Evolutionary conservation across 2,888 invertebrate species (phyloP), one percentile per base, ranked within the genome.

Genomic region (Branchellion lobata): DNA sequence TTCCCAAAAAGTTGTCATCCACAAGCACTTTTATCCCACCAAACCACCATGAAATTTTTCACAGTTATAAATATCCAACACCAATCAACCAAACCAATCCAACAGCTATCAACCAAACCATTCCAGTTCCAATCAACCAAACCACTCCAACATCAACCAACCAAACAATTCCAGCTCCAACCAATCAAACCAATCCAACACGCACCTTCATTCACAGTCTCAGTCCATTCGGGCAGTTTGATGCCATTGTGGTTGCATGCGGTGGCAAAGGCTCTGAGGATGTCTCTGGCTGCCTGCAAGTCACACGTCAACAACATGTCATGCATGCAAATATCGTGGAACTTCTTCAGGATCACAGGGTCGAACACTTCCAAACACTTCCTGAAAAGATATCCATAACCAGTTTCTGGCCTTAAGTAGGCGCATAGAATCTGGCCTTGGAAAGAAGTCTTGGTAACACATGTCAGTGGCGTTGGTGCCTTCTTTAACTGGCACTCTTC

Each of bases 241-340:
- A 73, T 5, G 11, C 73, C 73, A n/a, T 40, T 73, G 24, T 5
- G 5, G 73, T 73, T 73, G 27, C 73, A 73, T 3, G 40, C 47
- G 24, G 36, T 40, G 2, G 73, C 73, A 47, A 73, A 73, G 47
- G 14, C 47, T 36, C 73, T 36, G 27, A 73, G 3, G 11, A 27
- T 14, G 14, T 27, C 36, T 8, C 14, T 24, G 27, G 73, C 40
- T 5, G 73, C 47, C 29, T 73, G 33, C 8, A 73, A 2, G 40
- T 73, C 47, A 34, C 73, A 73, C 2, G 40, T 73, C 21, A 21
- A 8, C 31, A 3, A 24, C n/a, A 73, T 21, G 24, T 73, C 73
- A 36, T 73, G 8, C 8, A 73, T 29, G 31, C 73, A 73, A 24
- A 47, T 27, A 3, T 34, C 47, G 73, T 47, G 51, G 14, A 73